phyloP scores from a whole-genome alignment of 1,140 invertebrate species.

The Sipha flava region DNA sequence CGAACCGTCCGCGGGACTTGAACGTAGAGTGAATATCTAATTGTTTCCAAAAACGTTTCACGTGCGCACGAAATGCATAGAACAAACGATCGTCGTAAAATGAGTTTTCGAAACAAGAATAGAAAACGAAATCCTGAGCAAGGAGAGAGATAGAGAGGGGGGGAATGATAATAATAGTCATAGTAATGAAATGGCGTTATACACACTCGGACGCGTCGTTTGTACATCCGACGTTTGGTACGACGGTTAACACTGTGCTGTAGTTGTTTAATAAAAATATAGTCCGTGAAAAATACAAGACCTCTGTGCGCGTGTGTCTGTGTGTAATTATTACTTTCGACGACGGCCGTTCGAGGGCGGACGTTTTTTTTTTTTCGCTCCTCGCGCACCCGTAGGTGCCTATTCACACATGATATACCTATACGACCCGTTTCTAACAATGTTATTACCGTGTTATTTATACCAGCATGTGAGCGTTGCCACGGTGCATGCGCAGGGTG shows the following conservation, averaged over 20 bases:
- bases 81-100: no score
- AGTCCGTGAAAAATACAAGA: neutral
- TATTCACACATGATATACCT: neutral
- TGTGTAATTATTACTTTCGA: neutral
- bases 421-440: neutral
- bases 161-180: no score
- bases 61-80: no score
- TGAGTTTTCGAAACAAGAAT: no score
- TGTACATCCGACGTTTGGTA: neutral
- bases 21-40: no score
- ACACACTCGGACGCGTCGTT: no score
- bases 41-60: no score
- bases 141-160: no score
- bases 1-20: no score
- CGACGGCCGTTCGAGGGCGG: neutral
- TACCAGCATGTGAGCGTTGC: neutral
- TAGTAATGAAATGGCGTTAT: no score
- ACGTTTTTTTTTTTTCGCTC: neutral
- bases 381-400: neutral
- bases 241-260: neutral
- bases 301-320: no score
- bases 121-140: no score
- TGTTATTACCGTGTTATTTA: conserved; percentile 13
- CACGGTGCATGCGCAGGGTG: neutral
- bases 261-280: neutral